Evolutionary conservation across 2,113 vertebrate species (phyloP).

Genomic region (Rhinolophus sinicus): DNA sequence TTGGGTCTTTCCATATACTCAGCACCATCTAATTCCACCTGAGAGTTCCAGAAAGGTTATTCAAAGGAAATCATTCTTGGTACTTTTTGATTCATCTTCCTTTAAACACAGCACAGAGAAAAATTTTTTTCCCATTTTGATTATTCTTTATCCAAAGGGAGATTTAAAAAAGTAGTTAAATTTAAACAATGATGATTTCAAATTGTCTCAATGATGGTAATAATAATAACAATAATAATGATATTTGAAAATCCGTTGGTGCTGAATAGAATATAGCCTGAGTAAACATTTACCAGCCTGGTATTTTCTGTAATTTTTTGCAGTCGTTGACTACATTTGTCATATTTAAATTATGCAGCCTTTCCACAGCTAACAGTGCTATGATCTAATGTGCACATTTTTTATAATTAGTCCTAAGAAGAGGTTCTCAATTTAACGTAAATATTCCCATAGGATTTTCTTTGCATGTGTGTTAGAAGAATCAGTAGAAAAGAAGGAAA

Average conservation of each 20-base stretch:
- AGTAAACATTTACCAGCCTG: background rate
- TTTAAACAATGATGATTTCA: background rate
- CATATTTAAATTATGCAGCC: background rate
- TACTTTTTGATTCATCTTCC: background rate
- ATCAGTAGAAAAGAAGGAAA: background rate
- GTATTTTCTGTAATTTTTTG: background rate
- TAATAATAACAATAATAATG: no score
- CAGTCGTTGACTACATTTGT: background rate
- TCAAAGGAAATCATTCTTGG: background rate
- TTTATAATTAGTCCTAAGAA: background rate
- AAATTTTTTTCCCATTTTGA: background rate
- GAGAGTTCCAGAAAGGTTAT: background rate
- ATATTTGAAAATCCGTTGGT: background rate
- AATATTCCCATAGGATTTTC: background rate
- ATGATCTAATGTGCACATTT: background rate
- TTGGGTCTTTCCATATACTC: background rate
- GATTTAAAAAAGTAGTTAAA: background rate
- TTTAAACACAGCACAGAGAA: background rate
- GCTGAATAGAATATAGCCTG: background rate
- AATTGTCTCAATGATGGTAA: background rate
- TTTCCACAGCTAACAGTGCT: background rate
- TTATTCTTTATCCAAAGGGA: constrained; percentile 22
- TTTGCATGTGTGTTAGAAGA: constrained; percentile 1
- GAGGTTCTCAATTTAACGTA: background rate
- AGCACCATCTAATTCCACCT: background rate